phyloP scores from a whole-genome alignment of 1,140 invertebrate genomes.

The Cyphomyrmex costatus region DNA sequence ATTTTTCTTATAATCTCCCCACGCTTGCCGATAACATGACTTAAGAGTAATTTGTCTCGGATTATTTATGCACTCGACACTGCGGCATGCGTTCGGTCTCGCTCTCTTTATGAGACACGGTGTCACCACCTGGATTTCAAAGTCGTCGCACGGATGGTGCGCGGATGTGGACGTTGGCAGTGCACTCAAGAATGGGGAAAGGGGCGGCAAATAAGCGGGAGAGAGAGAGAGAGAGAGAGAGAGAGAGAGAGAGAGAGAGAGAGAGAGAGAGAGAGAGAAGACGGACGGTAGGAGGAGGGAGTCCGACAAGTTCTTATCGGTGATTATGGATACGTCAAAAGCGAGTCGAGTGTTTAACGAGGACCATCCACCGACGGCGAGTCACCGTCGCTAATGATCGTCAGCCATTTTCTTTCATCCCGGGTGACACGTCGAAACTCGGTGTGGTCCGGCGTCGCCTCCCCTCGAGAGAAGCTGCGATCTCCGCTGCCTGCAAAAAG shows the following conservation, averaged over 20 bases:
- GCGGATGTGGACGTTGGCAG: conserved; percentile 53
- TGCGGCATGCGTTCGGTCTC: conserved; percentile 49
- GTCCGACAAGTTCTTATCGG: conserved; percentile 75
- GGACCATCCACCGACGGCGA: conserved; percentile 73
- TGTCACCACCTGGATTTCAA: conserved; percentile 55
- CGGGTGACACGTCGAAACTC: conserved; percentile 75
- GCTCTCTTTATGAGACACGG: conserved; percentile 55
- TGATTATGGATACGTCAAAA: conserved; percentile 78
- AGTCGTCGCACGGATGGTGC: conserved; percentile 52
- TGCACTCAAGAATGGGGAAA: conserved; percentile 60
- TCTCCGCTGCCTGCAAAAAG: conserved; percentile 69
- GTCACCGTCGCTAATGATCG: conserved; percentile 78
- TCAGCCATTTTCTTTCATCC: conserved; percentile 76
- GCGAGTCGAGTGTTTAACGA: conserved; percentile 77
- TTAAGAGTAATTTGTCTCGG: conserved; percentile 63
- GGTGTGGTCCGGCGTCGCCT: conserved; percentile 74
- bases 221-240: not conserved
- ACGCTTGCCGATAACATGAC: conserved; percentile 59
- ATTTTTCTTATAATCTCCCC: conserved; percentile 53
- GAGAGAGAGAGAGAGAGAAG: conserved; percentile 1
- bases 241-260: not conserved
- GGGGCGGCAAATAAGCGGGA: conserved; percentile 46
- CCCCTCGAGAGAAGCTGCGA: conserved; percentile 60
- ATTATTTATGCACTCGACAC: conserved; percentile 61
- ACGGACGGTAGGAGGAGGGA: not conserved